Conservation (phyloP, 2,888 invertebrate species). For the Pachydiplax longipennis region DNA sequence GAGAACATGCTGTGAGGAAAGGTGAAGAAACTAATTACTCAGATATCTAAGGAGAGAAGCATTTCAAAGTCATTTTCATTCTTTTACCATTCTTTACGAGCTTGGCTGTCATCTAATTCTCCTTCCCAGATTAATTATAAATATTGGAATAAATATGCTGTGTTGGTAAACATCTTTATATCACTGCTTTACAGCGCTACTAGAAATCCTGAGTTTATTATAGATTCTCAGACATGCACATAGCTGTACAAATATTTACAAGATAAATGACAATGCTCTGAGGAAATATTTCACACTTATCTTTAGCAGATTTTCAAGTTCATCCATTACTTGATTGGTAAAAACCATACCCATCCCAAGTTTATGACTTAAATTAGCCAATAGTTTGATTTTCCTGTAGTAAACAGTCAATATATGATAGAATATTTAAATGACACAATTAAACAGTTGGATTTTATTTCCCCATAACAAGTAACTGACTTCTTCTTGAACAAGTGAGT, state of each 20-base stretch:
- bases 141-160: background rate
- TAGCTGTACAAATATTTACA: conserved; percentile 24
- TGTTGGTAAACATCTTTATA: background rate
- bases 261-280: background rate
- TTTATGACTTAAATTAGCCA: background rate
- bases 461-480: too few species aligned
- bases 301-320: background rate
- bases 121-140: background rate
- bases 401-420: background rate
- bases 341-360: background rate
- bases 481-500: too few species aligned
- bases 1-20: background rate
- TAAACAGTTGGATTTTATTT: background rate
- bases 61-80: background rate
- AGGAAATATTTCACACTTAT: background rate
- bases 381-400: background rate
- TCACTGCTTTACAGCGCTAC: background rate
- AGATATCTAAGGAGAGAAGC: background rate
- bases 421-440: background rate
- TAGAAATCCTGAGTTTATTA: background rate
- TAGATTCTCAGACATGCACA: background rate
- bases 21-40: background rate
- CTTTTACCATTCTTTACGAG: background rate
- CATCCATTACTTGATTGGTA: background rate
- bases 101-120: background rate